These are phyloP conservation scores for Pitangus sulphuratus DNA, from an alignment of 2,797 vertebrate genomes.

Conservation along the genomic window DNA sequence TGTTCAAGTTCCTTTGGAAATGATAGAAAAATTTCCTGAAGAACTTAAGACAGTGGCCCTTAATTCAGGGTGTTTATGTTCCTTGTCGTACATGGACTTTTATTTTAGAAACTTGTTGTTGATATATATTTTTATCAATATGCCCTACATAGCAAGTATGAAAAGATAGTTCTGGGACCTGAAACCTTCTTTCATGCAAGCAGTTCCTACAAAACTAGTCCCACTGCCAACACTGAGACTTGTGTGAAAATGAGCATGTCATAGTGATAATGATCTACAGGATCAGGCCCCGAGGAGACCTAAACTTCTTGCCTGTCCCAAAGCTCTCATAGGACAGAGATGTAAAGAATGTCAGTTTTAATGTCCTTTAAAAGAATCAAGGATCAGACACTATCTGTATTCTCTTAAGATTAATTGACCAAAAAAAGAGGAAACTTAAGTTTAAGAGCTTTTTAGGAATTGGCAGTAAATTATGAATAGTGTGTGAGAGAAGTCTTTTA, in stretches of 20 bases:
- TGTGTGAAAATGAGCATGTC: neutral
- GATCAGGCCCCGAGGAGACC: neutral
- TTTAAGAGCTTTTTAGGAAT: neutral
- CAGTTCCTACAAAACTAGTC: neutral
- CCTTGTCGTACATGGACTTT: neutral
- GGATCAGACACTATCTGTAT: neutral
- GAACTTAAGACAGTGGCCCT: neutral
- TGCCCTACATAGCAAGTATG: neutral
- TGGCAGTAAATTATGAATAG: neutral
- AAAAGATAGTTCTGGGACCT: neutral
- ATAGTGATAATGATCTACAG: neutral
- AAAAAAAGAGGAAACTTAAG: neutral
- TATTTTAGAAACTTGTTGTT: neutral
- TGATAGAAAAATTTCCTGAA: neutral
- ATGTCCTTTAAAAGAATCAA: neutral
- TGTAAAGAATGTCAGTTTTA: neutral
- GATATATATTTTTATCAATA: neutral
- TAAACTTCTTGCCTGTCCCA: neutral
- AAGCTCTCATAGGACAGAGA: neutral
- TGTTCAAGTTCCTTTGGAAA: neutral
- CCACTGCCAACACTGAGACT: neutral
- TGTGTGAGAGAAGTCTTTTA: neutral
- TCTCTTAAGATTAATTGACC: neutral
- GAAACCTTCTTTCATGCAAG: neutral
- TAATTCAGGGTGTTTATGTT: neutral